Percentiles rank a stretch among this genome's conserved stretches.
phyloP scores from a whole-genome alignment of 2,888 invertebrate species.

The Tachina fera region DNA sequence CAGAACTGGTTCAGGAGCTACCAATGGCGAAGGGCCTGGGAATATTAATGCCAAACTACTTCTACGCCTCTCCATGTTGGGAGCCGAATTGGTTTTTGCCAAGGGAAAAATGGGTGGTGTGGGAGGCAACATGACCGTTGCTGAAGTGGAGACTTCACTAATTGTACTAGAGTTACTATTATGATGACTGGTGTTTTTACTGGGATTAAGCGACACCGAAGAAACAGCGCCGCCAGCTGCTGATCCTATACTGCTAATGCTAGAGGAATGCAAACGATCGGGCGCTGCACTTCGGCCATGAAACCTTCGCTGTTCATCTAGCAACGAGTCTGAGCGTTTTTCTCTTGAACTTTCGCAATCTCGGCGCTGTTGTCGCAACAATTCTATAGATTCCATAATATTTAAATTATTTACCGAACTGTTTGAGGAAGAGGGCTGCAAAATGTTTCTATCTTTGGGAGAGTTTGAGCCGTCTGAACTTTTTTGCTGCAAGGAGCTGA shows the following conservation, averaged over 20 bases:
- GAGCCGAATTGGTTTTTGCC: slow-evolving; percentile 79
- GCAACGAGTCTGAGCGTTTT: slow-evolving; percentile 76
- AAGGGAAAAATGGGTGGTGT: slow-evolving; percentile 77
- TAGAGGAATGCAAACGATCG: slow-evolving; percentile 78
- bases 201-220: slow-evolving; percentile 69
- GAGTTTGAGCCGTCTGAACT: slow-evolving; percentile 56
- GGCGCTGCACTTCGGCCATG: slow-evolving; percentile 78
- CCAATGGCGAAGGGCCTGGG: slow-evolving; percentile 78
- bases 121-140: slow-evolving; percentile 51
- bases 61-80: slow-evolving; percentile 76
- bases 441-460: slow-evolving; percentile 6
- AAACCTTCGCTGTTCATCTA: slow-evolving; percentile 54
- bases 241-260: slow-evolving; percentile 78
- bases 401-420: slow-evolving; percentile 29
- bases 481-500: slow-evolving; percentile 59
- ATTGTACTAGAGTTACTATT: slow-evolving; percentile 77
- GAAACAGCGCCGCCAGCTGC: slow-evolving; percentile 64
- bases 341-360: slow-evolving; percentile 72
- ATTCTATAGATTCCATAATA: slow-evolving; percentile 77
- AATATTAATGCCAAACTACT: slow-evolving; percentile 77
- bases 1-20: slow-evolving; percentile 76
- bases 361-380: slow-evolving; percentile 77
- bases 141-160: slow-evolving; percentile 51
- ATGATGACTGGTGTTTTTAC: slow-evolving; percentile 75
- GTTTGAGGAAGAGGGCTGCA: slow-evolving; percentile 42